Evolutionary conservation across 2,113 vertebrate species (phyloP), one percentile per base, ranked within the genome.

Genomic region (Telmatochromis bifrenatus): DNA sequence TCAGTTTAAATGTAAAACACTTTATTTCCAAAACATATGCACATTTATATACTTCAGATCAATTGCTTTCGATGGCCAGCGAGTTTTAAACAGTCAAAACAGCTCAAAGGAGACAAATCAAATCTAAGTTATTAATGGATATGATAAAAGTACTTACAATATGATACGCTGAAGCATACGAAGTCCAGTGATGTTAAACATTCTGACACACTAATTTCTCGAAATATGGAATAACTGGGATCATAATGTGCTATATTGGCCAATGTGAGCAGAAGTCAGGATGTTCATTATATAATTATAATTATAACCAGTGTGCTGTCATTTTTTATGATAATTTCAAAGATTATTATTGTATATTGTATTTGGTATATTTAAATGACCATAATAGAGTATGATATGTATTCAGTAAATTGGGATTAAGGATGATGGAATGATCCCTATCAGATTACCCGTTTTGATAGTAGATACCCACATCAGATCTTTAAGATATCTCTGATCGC

Each of bases 401-500:
- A 79, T 79, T 84, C 45, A 79, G 7, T 80, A 60, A 81, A 68
- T 51, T 62, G 15, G 26, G 35, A 82, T 53, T 23, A 19, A 87
- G 13, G 28, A 85, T 45, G 73, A 77, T 77, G 10, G 7, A 77
- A 77, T 77, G 70, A 17, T 49, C 70, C 15, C 15, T 3, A n/a
- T 49, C 26, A 77, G 45, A 51, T 51, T 51, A 51, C 9, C 73
- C 3, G 5, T 77, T 51, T 51, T 51, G 9, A 62, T 47, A 86
- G 53, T 39, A 58, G 86, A 82, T 28, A 13, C 80, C 56, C 42
- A 56, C 19, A 58, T 84, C 21, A 51, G 45, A 93, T 84, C 82
- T 88, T 87, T 90, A 82, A 81, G 85, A 26, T 75, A 85, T 85
- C 60, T 81, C 12, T 77, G 53, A 83, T 90, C 81, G 86, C 73